phyloP scores from a whole-genome alignment of 2,888 invertebrate genomes.

The Drosophila nr. perissopoda region DNA sequence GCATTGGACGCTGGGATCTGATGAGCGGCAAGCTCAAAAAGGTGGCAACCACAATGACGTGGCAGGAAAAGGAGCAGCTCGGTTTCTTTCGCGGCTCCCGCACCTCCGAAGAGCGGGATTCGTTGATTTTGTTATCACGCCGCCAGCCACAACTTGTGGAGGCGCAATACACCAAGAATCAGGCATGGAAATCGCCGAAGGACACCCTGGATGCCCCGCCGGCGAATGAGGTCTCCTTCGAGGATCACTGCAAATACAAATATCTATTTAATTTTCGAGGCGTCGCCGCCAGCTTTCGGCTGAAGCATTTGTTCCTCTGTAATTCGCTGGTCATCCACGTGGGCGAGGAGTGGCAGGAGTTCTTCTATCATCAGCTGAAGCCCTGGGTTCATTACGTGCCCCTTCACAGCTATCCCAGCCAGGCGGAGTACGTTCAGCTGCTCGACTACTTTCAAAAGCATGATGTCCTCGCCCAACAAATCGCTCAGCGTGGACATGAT shows the following conservation, averaged over 20 bases:
- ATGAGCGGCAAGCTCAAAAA: conserved; percentile 90
- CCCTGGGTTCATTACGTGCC: conserved; percentile 99
- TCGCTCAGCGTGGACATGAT: conserved; percentile 92
- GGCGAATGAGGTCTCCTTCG: conserved; percentile 94
- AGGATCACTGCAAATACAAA: conserved; percentile 96
- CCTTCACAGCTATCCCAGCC: conserved; percentile 88
- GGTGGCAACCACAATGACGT: conserved; percentile 89
- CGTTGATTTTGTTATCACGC: conserved; percentile 92
- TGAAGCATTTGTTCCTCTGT: conserved; percentile 97
- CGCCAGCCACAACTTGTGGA: conserved; percentile 91
- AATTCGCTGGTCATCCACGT: conserved; percentile 97
- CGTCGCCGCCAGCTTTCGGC: conserved; percentile 98
- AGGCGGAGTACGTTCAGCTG: conserved; percentile 89
- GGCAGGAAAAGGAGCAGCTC: conserved; percentile 90
- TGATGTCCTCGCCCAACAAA: conserved; percentile 90
- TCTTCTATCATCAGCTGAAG: conserved; percentile 95
- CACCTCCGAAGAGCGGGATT: conserved; percentile 95
- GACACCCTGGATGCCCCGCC: conserved; percentile 94
- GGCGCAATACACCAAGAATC: conserved; percentile 98
- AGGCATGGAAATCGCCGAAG: conserved; percentile 98
- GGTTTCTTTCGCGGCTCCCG: conserved; percentile 97
- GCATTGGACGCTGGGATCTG: conserved; percentile 96
- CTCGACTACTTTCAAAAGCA: conserved; percentile 91
- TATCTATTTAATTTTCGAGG: conserved; percentile 98
- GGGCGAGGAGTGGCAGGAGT: conserved; percentile 97